Base-by-base conservation (phyloP, 2,888 invertebrate genomes). In the Neocrepidodera transversa region DNA sequence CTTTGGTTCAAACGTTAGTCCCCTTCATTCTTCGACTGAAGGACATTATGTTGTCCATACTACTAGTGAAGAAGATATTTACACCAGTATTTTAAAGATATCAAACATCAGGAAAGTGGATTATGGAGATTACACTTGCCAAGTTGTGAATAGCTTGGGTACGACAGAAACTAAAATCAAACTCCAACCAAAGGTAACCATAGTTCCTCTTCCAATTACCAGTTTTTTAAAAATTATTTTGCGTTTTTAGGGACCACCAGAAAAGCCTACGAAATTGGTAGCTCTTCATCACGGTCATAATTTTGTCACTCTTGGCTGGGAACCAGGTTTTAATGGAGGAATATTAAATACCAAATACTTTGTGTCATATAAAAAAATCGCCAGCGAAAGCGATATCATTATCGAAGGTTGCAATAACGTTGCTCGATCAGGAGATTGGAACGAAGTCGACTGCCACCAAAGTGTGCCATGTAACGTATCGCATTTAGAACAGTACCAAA, bases 71-170 rank as follows among this genome's bases (percentile, higher is more conserved):
- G 89, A 90, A 67, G 95, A 95, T 76, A 86, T 93, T 1, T 94
- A 94, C 78, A 89, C 89, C 2, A 93, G 92, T 58, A 84, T 91
- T 0, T 79, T 95, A 28, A 85, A 79, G 73, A 82, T 95, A 66
- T 87, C 88, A 51, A 87, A 88, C 60, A 85, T 95, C 11, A 87
- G 88, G 42, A 86, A 88, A n/a, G 85, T 88, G 51, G 94, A 95
- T 75, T 95, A 95, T 73, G 96, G 96, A 0, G 93, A 94, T 58
- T 97, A 95, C 79, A 91, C 88, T 54, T 97, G 97, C 74, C 87
- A 91, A 66, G 93, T 93, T 4, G 87, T 88, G 13, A 97, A 97
- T 76, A 85, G 87, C 1, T 81, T 94, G 58, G 95, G 95, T 11
- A 89, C 83, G 50, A 88, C 88, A 35, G 85, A 86, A 7, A 89